Evolutionary conservation across 2,797 vertebrate genomes (phyloP).

Genomic region (Eulemur albifrons): DNA sequence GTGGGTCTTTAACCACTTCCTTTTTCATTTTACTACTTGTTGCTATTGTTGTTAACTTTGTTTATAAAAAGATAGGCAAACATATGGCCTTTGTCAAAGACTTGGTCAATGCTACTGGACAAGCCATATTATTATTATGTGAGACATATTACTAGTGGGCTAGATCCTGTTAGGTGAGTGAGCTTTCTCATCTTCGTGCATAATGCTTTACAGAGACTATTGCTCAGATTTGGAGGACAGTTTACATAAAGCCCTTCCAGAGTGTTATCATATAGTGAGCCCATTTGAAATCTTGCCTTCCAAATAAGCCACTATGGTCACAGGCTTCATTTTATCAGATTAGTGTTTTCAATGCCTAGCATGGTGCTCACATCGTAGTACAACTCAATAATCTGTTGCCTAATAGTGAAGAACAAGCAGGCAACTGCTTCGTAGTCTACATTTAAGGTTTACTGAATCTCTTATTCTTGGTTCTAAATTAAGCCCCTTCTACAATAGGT

Average conservation of each 20-base stretch:
- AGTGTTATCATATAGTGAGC: not conserved
- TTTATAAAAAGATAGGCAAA: not conserved
- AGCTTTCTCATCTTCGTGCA: not conserved
- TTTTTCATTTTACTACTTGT: not conserved
- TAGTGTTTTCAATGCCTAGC: not conserved
- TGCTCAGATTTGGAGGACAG: not conserved
- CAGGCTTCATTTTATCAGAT: not conserved
- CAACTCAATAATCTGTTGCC: not conserved
- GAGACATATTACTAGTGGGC: not conserved
- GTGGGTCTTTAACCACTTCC: not conserved
- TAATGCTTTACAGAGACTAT: not conserved
- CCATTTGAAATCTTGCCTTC: slow-evolving; percentile 3
- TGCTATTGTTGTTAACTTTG: not conserved
- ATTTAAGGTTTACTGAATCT: not conserved
- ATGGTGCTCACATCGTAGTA: not conserved
- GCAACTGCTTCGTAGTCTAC: not conserved
- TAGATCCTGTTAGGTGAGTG: not conserved
- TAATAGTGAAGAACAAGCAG: not conserved
- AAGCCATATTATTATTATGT: not conserved
- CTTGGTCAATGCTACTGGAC: not conserved
- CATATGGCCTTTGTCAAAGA: not conserved
- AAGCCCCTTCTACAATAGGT: not conserved
- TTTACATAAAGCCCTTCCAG: not conserved
- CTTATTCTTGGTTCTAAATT: slow-evolving; percentile 10
- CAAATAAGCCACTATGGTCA: not conserved